These are phyloP conservation scores for Arizona elegans DNA, from an alignment of 2,113 vertebrate genomes.

Conservation along the genomic window DNA sequence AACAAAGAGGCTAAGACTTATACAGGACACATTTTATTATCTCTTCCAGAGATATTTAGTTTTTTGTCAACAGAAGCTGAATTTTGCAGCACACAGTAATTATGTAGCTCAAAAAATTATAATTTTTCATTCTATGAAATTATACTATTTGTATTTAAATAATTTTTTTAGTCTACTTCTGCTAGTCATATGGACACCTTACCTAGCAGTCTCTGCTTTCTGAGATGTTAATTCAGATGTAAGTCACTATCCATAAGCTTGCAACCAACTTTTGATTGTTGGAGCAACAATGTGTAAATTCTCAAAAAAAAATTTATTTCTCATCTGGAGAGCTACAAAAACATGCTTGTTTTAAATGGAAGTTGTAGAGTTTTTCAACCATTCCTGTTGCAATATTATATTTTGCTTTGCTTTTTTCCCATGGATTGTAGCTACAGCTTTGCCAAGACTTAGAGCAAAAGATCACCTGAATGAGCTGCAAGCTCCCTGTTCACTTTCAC, in stretches of 20 bases:
- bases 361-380: not conserved
- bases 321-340: not conserved
- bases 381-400: too few species aligned
- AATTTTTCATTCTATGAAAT: not conserved
- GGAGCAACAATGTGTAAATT: not conserved
- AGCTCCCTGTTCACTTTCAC: conserved; percentile 97
- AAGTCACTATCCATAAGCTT: not conserved
- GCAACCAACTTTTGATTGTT: not conserved
- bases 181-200: not conserved
- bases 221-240: not conserved
- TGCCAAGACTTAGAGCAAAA: not conserved
- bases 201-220: not conserved
- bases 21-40: not conserved
- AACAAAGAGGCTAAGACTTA: not conserved
- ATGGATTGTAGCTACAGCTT: not conserved
- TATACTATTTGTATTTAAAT: not conserved
- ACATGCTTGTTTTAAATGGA: not conserved
- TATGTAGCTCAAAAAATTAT: not conserved
- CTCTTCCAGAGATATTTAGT: not conserved
- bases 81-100: not conserved
- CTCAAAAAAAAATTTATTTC: not conserved
- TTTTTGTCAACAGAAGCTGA: not conserved
- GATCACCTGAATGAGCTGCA: conserved; percentile 83
- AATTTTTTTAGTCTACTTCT: not conserved
- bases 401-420: not conserved